A percentile compares a stretch with the other conserved stretches of the same genome.
Evolutionary conservation across 2,797 vertebrate species (phyloP).

Genomic region (Neosilurus hyrtlii): DNA sequence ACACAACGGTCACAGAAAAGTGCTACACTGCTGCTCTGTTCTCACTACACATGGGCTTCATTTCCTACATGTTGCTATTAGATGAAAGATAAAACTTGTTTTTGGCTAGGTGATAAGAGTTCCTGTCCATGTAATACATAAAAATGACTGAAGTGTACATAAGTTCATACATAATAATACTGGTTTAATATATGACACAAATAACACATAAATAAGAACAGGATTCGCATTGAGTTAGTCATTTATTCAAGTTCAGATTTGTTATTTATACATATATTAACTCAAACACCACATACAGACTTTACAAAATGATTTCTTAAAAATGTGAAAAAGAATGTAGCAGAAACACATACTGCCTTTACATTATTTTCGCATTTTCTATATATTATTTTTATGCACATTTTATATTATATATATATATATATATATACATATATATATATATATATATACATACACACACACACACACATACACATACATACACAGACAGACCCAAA

Average conservation of each 20-base stretch:
- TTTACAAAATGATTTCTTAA: neutral
- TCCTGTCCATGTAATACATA: slow-evolving; percentile 16
- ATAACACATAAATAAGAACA: slow-evolving; percentile 5
- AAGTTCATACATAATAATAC: slow-evolving; percentile 19
- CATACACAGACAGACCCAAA: too few species aligned
- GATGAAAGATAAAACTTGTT: slow-evolving; percentile 49
- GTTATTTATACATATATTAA: slow-evolving; percentile 41
- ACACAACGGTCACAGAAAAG: neutral
- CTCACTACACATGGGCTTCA: slow-evolving; percentile 39
- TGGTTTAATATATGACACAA: slow-evolving; percentile 18
- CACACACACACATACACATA: too few species aligned
- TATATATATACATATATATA: too few species aligned
- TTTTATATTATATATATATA: too few species aligned
- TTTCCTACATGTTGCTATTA: slow-evolving; percentile 48
- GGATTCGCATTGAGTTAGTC: neutral
- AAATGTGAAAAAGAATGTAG: slow-evolving; percentile 25
- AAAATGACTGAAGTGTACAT: slow-evolving; percentile 24
- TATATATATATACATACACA: too few species aligned
- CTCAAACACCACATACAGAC: neutral
- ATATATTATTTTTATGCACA: slow-evolving; percentile 11
- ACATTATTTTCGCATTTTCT: neutral
- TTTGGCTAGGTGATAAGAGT: slow-evolving; percentile 16
- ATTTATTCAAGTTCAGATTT: slow-evolving; percentile 48
- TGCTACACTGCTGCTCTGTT: slow-evolving; percentile 51
- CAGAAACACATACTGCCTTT: slow-evolving; percentile 5